A percentile compares a stretch with the other conserved stretches of the same genome.
phyloP scores from a whole-genome alignment of 2,113 vertebrate genomes.

The Calyptommatus sinebrachiatus region DNA sequence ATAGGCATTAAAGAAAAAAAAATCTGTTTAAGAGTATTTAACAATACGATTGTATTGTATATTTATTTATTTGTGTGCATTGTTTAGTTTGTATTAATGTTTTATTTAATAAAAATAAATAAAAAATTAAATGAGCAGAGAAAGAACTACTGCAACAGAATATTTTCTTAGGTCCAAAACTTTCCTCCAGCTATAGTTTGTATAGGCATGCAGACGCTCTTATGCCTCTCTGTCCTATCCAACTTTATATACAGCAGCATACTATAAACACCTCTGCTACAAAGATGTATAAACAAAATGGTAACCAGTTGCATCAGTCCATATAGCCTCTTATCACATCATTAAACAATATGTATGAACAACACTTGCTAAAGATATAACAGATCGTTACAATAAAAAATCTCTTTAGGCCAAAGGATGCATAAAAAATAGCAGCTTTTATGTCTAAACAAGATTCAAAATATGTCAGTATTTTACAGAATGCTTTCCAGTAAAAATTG shows the following conservation, averaged over 20 bases:
- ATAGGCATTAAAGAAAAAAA: too few relatives aligned
- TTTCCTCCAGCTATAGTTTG: background rate
- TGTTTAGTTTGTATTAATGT: too few relatives aligned
- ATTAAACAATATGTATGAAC: background rate
- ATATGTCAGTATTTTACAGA: background rate
- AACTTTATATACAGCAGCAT: background rate
- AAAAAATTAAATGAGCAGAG: background rate
- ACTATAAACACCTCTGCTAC: background rate
- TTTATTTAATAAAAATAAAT: too few relatives aligned
- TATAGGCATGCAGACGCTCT: background rate
- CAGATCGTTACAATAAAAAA: constrained; percentile 21
- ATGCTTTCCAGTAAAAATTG: constrained; percentile 1
- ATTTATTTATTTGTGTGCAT: too few relatives aligned
- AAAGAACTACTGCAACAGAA: background rate
- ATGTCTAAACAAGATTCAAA: constrained; percentile 1
- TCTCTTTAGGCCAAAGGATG: constrained; percentile 7
- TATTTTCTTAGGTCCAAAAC: background rate
- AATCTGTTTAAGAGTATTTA: too few relatives aligned
- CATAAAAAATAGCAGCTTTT: background rate
- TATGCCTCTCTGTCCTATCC: background rate
- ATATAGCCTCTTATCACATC: background rate
- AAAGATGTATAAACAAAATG: background rate
- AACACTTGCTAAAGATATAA: constrained; percentile 15
- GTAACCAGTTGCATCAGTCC: background rate
- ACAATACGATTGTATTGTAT: too few relatives aligned